phyloP scores from a whole-genome alignment of 1,140 invertebrate genomes.

The Sitobion miscanthi region DNA sequence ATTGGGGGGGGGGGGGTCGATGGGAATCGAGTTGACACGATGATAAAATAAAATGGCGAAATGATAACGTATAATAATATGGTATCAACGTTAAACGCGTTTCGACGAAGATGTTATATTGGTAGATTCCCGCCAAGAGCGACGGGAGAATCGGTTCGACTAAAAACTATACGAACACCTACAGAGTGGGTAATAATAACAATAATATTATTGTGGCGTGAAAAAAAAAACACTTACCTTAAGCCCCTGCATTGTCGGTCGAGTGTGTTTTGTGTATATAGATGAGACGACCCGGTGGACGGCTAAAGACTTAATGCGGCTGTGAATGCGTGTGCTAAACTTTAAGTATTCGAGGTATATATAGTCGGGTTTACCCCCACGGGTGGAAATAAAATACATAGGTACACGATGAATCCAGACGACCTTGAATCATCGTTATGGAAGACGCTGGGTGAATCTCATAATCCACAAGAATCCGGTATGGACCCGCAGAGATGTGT shows the following conservation, averaged over 20 bases:
- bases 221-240: background rate
- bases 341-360: conserved; percentile 12
- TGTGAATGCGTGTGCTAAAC: background rate
- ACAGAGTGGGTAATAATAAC: background rate
- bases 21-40: too few species aligned
- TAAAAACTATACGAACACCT: background rate
- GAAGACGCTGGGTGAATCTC: conserved; percentile 11
- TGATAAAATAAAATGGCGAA: too few species aligned
- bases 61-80: too few species aligned
- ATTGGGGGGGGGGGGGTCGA: too few species aligned
- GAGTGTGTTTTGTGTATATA: background rate
- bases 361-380: conserved; percentile 14
- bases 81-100: too few species aligned
- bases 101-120: too few species aligned
- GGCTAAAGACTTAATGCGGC: background rate
- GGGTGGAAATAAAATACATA: background rate
- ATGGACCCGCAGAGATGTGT: background rate
- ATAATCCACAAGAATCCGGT: background rate
- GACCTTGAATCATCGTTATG: conserved; percentile 9
- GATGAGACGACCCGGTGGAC: background rate
- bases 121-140: too few species aligned
- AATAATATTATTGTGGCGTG: too few species aligned
- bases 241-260: background rate
- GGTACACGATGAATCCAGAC: background rate
- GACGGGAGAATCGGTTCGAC: too few species aligned